phyloP scores from a whole-genome alignment of 1,140 invertebrate genomes.

The Aphis craccivora region DNA sequence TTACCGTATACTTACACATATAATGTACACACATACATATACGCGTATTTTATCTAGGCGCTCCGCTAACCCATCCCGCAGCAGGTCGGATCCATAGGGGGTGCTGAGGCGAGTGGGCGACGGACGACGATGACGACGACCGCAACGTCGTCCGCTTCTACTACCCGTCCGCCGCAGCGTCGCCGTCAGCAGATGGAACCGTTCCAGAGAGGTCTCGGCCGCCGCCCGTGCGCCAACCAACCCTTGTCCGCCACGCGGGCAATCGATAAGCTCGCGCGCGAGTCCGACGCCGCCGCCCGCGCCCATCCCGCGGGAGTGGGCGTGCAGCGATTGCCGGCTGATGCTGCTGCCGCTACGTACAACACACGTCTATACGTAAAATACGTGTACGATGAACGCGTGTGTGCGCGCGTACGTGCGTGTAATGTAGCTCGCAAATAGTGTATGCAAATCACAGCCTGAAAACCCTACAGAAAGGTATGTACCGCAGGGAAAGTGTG shows the following conservation, averaged over 20 bases:
- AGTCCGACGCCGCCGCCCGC: not conserved
- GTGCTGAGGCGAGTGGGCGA: too few relatives aligned
- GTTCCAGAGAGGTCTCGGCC: conserved; percentile 15
- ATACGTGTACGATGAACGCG: not conserved
- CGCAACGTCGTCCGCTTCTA: not conserved
- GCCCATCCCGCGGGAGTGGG: not conserved
- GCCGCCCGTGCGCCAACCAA: not conserved
- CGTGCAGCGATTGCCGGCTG: not conserved
- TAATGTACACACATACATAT: too few relatives aligned
- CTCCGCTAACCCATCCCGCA: too few relatives aligned
- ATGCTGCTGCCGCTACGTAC: too few relatives aligned
- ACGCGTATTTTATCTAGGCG: not conserved
- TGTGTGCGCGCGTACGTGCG: not conserved
- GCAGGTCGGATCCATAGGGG: not conserved
- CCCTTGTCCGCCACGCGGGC: not conserved
- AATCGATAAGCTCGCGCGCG: conserved; percentile 32
- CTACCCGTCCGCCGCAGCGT: not conserved
- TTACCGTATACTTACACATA: too few relatives aligned
- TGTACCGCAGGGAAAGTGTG: not conserved
- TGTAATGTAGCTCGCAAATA: not conserved
- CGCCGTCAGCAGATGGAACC: conserved; percentile 17
- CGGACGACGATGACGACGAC: not conserved
- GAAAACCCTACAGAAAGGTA: not conserved
- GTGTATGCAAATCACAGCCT: not conserved
- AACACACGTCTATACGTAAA: not conserved